These are phyloP conservation scores for Diplosoma virens DNA, from an alignment of 23 tunicate species.

Conservation along the genomic window DNA sequence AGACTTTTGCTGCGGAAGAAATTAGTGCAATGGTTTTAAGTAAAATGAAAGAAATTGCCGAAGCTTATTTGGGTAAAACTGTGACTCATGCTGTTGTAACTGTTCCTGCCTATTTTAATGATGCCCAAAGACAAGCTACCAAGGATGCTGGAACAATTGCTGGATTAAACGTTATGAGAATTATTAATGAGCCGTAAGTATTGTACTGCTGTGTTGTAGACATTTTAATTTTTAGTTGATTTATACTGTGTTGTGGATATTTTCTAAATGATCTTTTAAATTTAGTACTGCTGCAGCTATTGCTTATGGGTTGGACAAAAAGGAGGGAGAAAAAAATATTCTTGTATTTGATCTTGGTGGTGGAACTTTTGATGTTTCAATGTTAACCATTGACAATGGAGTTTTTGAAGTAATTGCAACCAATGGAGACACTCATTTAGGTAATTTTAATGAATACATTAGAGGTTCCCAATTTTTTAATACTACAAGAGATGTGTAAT, in stretches of 20 bases:
- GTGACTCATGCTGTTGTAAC: conserved; percentile 98
- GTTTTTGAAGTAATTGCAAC: conserved; percentile 98
- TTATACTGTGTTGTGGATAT: too few species aligned
- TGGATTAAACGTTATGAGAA: conserved; percentile 89
- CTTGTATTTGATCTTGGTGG: conserved; percentile 99
- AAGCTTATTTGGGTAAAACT: conserved; percentile 89
- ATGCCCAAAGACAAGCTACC: conserved; percentile 97
- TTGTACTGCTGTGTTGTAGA: neutral
- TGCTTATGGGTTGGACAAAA: conserved; percentile 91
- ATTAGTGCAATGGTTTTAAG: conserved; percentile 95
- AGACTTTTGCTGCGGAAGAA: conserved; percentile 95
- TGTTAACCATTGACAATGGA: conserved; percentile 93
- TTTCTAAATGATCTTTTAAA: too few species aligned
- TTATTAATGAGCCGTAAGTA: conserved; percentile 97
- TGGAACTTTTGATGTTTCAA: conserved; percentile 97
- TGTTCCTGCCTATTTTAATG: conserved; percentile 98
- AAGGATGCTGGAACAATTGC: conserved; percentile 98
- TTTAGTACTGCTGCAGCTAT: conserved; percentile 94
- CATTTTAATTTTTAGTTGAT: too few species aligned
- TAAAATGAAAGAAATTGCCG: conserved; percentile 97
- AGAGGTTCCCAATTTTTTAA: too few species aligned
- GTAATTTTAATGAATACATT: conserved; percentile 21
- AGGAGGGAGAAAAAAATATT: conserved; percentile 94
- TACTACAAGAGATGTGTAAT: too few species aligned
- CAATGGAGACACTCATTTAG: conserved; percentile 94